These are phyloP conservation scores for Erpobdella octoculata DNA, from an alignment of 2,888 invertebrate species.

Conservation along the genomic window DNA sequence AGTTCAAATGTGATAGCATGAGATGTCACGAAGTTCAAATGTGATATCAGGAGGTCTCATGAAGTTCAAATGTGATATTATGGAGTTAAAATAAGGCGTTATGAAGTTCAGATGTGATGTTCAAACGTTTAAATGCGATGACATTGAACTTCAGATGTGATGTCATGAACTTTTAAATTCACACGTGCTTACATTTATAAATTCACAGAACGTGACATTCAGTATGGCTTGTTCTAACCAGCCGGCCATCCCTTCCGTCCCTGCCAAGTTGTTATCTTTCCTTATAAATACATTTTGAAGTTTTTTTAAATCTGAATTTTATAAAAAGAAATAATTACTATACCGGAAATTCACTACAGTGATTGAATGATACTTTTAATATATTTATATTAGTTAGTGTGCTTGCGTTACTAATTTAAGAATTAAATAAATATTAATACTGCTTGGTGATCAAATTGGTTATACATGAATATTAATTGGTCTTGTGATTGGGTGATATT, in stretches of 20 bases:
- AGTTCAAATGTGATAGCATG: no score
- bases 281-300: no score
- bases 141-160: not conserved
- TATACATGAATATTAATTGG: no score
- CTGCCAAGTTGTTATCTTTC: conserved; percentile 28
- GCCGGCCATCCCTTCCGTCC: conserved; percentile 28
- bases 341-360: not conserved
- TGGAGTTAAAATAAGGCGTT: no score
- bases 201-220: conserved; percentile 6
- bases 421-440: not conserved
- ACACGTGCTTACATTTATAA: no score
- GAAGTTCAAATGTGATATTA: no score
- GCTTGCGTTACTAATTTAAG: not conserved
- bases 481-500: no score
- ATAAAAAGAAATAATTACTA: not conserved
- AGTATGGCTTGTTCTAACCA: conserved; percentile 21
- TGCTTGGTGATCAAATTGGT: no score
- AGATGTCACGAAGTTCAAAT: no score
- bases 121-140: no score
- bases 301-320: not conserved
- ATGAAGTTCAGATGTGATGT: no score
- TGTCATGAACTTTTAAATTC: not conserved
- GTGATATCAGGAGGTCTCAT: no score
- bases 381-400: not conserved
- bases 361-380: not conserved